Conservation (phyloP, 2,888 invertebrate species). For the Agrypnus murinus region DNA sequence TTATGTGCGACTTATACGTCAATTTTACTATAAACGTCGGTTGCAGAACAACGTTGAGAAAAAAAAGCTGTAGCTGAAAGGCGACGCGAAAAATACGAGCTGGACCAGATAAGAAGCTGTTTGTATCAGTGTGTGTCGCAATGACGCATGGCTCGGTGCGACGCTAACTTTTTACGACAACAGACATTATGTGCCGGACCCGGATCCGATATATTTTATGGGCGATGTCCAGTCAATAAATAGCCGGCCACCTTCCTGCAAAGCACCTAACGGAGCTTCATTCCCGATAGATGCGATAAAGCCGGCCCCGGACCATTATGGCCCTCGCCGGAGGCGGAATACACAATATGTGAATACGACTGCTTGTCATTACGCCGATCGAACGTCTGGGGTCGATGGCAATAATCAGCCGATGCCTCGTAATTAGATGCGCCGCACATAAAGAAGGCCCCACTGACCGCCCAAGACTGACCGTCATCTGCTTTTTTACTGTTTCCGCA, state of each 20-base stretch:
- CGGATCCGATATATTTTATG: slow-evolving; percentile 72
- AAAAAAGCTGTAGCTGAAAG: slow-evolving; percentile 52
- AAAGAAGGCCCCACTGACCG: slow-evolving; percentile 65
- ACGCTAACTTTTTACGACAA: slow-evolving; percentile 70
- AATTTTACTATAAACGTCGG: slow-evolving; percentile 58
- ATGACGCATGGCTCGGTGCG: slow-evolving; percentile 67
- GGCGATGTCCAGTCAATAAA: slow-evolving; percentile 73
- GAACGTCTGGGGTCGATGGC: slow-evolving; percentile 60
- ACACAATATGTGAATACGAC: slow-evolving; percentile 66
- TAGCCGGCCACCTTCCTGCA: slow-evolving; percentile 67
- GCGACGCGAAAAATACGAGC: slow-evolving; percentile 56
- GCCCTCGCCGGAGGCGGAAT: slow-evolving; percentile 67
- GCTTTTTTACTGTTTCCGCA: slow-evolving; percentile 77
- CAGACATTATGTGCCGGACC: slow-evolving; percentile 61
- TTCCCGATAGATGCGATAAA: slow-evolving; percentile 62
- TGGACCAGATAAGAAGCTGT: slow-evolving; percentile 58
- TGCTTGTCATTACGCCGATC: slow-evolving; percentile 51
- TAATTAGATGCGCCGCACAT: slow-evolving; percentile 71
- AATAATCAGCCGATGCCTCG: slow-evolving; percentile 66
- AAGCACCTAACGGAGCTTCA: slow-evolving; percentile 58
- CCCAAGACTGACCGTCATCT: slow-evolving; percentile 72
- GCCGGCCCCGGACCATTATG: slow-evolving; percentile 62
- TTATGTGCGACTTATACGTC: slow-evolving; percentile 56
- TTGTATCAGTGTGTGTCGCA: slow-evolving; percentile 69
- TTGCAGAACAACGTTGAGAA: slow-evolving; percentile 42